These are phyloP conservation scores for Cylas formicarius DNA, from an alignment of 1,140 invertebrate species.

Conservation along the genomic window DNA sequence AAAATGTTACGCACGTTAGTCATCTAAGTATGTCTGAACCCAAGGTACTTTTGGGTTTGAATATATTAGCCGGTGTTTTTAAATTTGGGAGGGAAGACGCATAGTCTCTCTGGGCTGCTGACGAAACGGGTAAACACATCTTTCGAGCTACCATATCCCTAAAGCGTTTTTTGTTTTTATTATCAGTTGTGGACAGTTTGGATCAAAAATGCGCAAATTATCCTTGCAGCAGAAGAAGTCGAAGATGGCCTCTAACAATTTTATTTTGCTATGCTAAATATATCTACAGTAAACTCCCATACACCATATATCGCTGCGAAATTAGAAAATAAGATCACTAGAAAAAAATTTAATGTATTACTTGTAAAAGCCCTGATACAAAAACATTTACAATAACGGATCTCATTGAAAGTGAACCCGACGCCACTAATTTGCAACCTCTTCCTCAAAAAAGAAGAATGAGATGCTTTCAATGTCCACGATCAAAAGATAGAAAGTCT, in stretches of 20 bases:
- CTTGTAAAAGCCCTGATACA: conserved; percentile 4
- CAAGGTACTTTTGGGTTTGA: conserved; percentile 6
- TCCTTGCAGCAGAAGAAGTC: too few species aligned
- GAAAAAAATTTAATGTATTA: conserved; percentile 4
- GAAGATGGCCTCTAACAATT: conserved; percentile 6
- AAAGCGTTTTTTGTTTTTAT: conserved; percentile 12
- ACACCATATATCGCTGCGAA: too few species aligned
- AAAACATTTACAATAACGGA: conserved; percentile 6
- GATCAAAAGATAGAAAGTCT: conserved; percentile 9
- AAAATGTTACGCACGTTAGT: not conserved
- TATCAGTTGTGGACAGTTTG: conserved; percentile 1
- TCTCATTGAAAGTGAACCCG: conserved; percentile 1
- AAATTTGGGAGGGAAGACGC: conserved; percentile 11
- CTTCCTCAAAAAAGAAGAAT: conserved; percentile 7
- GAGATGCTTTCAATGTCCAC: conserved; percentile 5
- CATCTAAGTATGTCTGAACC: conserved; percentile 9
- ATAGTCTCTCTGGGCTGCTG: conserved; percentile 7
- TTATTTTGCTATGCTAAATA: conserved; percentile 8
- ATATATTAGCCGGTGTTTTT: conserved; percentile 11
- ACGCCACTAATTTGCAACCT: conserved; percentile 1
- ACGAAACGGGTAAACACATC: conserved; percentile 14
- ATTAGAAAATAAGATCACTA: not conserved
- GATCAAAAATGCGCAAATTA: conserved; percentile 7
- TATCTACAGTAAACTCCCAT: too few species aligned
- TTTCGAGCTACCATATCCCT: conserved; percentile 18